These are phyloP conservation scores for Tachystola acroxantha DNA, from an alignment of 2,888 invertebrate species.

Conservation along the genomic window DNA sequence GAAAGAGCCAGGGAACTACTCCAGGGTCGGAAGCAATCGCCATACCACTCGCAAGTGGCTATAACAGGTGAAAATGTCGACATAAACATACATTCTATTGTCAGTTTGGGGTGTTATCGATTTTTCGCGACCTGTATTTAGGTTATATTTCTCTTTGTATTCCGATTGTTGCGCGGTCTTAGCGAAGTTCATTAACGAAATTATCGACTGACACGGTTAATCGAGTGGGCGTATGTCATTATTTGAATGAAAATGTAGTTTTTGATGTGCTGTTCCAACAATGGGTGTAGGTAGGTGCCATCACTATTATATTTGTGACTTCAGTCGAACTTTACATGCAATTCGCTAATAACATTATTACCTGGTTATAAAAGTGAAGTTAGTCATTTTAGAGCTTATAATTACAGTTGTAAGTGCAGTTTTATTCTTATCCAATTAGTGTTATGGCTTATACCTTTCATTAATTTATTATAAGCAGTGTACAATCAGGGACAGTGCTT, in stretches of 20 bases:
- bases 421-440: too few species aligned
- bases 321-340: neutral
- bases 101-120: slow-evolving; percentile 60
- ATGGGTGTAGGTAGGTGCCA: slow-evolving; percentile 41
- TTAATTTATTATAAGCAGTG: too few species aligned
- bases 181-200: slow-evolving; percentile 53
- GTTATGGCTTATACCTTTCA: too few species aligned
- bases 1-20: slow-evolving; percentile 65
- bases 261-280: slow-evolving; percentile 16
- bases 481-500: too few species aligned
- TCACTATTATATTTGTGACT: slow-evolving; percentile 6
- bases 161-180: slow-evolving; percentile 42
- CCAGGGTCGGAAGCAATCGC: slow-evolving; percentile 64
- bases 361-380: neutral
- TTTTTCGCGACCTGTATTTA: slow-evolving; percentile 63
- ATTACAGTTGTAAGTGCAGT: too few species aligned
- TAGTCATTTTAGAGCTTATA: too few species aligned
- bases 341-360: neutral
- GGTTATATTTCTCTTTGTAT: slow-evolving; percentile 67
- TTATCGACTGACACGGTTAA: slow-evolving; percentile 41
- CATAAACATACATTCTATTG: slow-evolving; percentile 43
- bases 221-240: slow-evolving; percentile 47
- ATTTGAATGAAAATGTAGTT: slow-evolving; percentile 48
- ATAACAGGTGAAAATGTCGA: slow-evolving; percentile 60
- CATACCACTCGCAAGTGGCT: slow-evolving; percentile 60